Evolutionary conservation across 1,140 invertebrate species (phyloP), one percentile per base, ranked within the genome.

Genomic region (Drosophila sproati): DNA sequence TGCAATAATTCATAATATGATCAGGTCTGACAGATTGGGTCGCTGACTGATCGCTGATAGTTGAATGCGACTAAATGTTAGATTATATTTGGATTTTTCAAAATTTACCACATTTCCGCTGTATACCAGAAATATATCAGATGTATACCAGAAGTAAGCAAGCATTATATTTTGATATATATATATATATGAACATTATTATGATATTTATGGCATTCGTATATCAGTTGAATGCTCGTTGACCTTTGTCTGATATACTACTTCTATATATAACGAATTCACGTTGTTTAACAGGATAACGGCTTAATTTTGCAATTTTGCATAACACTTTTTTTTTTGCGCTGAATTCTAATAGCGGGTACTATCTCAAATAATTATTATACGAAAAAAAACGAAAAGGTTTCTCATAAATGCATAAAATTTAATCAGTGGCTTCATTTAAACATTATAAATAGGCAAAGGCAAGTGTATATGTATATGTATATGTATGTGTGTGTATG

Each of bases 391-490:
- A 45, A 60, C 34, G 60, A 47, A 37, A 10, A 50, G 41, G 5
- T 41, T 50, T 54, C 35, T 73, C 56, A 67, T 67, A 81, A 64
- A 87, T 64, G 59, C 63, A 74, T 88, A 79, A 31, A 39, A 68
- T 88, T 62, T 88, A 88, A 88, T 87, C 82, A 87, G 82, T 86
- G 82, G 82, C 79, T 76, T 86, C 50, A 60, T 77, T 73, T 62
- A 66, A 73, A 72, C 10, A 74, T 61, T 70, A 74, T 57, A 74
- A 73, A 37, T 57, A 72, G 43, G 50, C 48, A 69, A 71, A 52
- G 64, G 31, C 51, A 45, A 20, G n/a, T 50, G 20, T 63, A 3
- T 20, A 29, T 34, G 29, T 32, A 20, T 48, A 3, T 60, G 43
- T 48, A 37, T 45, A 45, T 63, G 29, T 52, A 29, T 32, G 28